Evolutionary conservation across 2,888 invertebrate species (phyloP).

Genomic region (Pheosia gnoma): DNA sequence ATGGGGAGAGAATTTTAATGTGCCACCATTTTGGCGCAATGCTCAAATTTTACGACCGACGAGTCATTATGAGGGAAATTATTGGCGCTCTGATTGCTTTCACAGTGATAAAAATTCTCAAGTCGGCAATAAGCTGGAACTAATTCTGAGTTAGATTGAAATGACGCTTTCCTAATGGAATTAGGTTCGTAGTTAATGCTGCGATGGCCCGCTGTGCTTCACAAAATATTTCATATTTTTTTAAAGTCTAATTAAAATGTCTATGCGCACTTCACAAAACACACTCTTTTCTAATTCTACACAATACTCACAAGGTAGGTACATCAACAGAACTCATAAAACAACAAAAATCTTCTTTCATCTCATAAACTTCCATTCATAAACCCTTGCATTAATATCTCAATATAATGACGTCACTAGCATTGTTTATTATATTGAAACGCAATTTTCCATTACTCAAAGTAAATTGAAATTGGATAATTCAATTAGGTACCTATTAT

Average conservation of each 20-base stretch:
- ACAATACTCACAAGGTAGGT: no score
- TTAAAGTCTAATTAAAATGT: background rate
- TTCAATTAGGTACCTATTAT: constrained; percentile 45
- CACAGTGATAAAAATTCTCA: constrained; percentile 83
- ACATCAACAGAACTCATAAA: no score
- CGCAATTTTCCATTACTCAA: constrained; percentile 41
- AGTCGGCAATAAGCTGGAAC: constrained; percentile 83
- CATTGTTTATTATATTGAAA: constrained; percentile 52
- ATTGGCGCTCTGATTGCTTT: constrained; percentile 84
- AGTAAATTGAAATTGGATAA: constrained; percentile 48
- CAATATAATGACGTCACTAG: constrained; percentile 41
- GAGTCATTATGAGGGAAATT: constrained; percentile 84
- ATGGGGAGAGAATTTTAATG: constrained; percentile 84
- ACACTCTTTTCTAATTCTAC: no score
- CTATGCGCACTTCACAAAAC: background rate
- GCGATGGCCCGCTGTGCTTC: constrained; percentile 30
- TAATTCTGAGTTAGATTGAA: constrained; percentile 78
- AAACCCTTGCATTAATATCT: constrained; percentile 16
- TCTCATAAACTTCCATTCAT: no score
- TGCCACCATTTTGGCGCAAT: constrained; percentile 84
- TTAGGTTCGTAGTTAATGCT: constrained; percentile 51
- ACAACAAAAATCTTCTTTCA: no score
- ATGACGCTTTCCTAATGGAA: constrained; percentile 61
- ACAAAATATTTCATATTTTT: constrained; percentile 22
- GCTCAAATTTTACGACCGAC: constrained; percentile 83